Evolutionary conservation across 1,140 invertebrate genomes (phyloP).

Genomic region (Ceratina japonica): DNA sequence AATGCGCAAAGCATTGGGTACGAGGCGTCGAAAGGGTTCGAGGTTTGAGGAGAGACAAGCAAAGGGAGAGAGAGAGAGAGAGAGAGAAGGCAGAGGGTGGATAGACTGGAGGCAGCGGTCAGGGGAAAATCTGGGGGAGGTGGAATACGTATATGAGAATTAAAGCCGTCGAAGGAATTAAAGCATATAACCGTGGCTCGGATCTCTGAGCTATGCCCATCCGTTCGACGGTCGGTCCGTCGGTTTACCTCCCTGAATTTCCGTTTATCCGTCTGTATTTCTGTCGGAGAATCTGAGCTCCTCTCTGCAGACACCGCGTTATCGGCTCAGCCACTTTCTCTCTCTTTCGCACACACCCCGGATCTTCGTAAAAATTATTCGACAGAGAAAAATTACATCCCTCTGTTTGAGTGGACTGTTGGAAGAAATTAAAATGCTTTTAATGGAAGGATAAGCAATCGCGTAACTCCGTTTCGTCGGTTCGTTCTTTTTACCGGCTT

Average conservation of each 20-base stretch:
- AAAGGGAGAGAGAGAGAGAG: constrained; percentile 49
- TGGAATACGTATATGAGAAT: constrained; percentile 79
- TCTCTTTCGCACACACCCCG: constrained; percentile 1
- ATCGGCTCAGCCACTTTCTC: constrained; percentile 49
- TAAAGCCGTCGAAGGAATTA: constrained; percentile 80
- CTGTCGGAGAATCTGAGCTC: constrained; percentile 53
- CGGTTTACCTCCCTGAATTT: constrained; percentile 52
- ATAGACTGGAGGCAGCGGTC: constrained; percentile 34
- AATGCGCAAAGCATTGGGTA: constrained; percentile 61
- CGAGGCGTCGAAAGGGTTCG: constrained; percentile 62
- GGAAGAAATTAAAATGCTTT: constrained; percentile 25
- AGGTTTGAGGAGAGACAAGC: constrained; percentile 45
- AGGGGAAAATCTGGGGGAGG: constrained; percentile 55
- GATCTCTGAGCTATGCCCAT: constrained; percentile 68
- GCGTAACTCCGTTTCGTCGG: constrained; percentile 15
- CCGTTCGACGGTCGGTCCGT: constrained; percentile 63
- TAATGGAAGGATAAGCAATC: constrained; percentile 28
- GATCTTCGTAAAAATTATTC: constrained; percentile 52
- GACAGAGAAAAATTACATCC: constrained; percentile 30
- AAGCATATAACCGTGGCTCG: constrained; percentile 76
- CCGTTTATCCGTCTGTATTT: constrained; percentile 55
- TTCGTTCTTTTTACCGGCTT: not conserved
- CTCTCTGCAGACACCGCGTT: constrained; percentile 69
- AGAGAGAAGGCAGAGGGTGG: constrained; percentile 48
- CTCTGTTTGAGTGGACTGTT: constrained; percentile 15